Evolutionary conservation across 2,113 vertebrate species (phyloP), one percentile per base, ranked within the genome.

Genomic region (Brachionichthys hirsutus): DNA sequence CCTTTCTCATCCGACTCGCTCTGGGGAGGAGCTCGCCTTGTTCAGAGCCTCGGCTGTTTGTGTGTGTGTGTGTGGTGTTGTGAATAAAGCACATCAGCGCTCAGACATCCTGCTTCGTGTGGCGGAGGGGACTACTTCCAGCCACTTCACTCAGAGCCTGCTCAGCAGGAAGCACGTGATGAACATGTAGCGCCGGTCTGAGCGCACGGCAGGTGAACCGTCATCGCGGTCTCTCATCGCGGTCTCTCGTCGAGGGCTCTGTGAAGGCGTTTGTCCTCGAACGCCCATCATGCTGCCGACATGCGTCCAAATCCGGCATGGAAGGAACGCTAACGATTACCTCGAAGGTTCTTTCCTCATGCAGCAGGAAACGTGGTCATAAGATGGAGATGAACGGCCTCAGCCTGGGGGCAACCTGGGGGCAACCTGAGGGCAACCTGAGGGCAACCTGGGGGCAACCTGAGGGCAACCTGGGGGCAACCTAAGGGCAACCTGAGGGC

Each of bases 71-170:
- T 67, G 48, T 47, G 57, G 6, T 7, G 30, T 49, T 43, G 13
- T 70, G 62, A 50, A 68, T 78, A 79, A 82, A 78, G 62, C 68
- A 79, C 82, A 56, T 70, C 48, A 34, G 43, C 11, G 13, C 56
- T 60, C 22, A 67, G 70, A 77, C 75, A 55, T 46, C 10, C 38
- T 67, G 50, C 51, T 71, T 61, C 73, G 62, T 57, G 67, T 62
- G 53, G 44, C 18, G 41, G 54, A 38, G 24, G 36, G 16, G 48
- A 40, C 51, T 22, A 10, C 63, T 58, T 50, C 63, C 49, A 6
- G 45, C 44, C 50, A 54, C 36, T 63, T 62, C 60, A 67, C 48
- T 63, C 50, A 69, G 50, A 62, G 24, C 44, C 40, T 40, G 24
- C 62, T 73, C 50, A 43, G 69, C 58, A 46, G 44, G 58, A 73